phyloP scores from a whole-genome alignment of 2,113 vertebrate genomes.

The Typhlomys cinereus region DNA sequence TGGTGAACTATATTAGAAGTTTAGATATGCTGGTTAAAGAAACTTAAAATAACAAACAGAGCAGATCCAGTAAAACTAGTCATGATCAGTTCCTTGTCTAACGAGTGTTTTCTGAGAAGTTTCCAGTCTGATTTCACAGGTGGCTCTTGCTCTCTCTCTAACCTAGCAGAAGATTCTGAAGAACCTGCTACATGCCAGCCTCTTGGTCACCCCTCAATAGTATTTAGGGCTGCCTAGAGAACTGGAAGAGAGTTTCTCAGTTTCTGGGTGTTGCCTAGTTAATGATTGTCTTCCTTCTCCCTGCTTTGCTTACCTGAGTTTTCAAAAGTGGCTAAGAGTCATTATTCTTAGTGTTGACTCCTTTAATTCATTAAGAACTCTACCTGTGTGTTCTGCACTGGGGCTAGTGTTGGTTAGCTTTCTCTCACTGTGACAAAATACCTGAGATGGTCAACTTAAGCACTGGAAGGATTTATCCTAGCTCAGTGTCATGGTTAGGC shows the following conservation, averaged over 20 bases:
- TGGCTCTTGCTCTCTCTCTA: neutral
- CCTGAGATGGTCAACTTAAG: neutral
- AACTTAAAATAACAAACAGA: neutral
- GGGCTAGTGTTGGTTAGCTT: neutral
- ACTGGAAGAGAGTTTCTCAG: neutral
- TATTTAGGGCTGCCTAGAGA: neutral
- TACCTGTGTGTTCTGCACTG: neutral
- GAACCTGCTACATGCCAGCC: neutral
- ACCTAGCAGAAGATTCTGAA: neutral
- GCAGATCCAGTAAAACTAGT: neutral
- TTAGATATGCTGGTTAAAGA: conserved; percentile 37
- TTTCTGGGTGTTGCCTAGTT: neutral
- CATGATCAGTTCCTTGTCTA: conserved; percentile 17
- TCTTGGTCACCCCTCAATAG: neutral
- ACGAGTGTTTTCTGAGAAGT: conserved; percentile 20
- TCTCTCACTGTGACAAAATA: neutral
- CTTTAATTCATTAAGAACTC: neutral
- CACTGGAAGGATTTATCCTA: neutral
- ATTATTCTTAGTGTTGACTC: neutral
- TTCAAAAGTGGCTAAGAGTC: neutral
- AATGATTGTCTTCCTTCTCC: neutral
- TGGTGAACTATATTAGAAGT: conserved; percentile 23
- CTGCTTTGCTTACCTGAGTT: neutral
- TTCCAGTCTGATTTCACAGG: neutral
- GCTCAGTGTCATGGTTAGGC: neutral